Percentiles rank a stretch among this genome's conserved stretches.
Conservation (phyloP, 2,113 vertebrate genomes). For the Cricetomys ansorgei region DNA sequence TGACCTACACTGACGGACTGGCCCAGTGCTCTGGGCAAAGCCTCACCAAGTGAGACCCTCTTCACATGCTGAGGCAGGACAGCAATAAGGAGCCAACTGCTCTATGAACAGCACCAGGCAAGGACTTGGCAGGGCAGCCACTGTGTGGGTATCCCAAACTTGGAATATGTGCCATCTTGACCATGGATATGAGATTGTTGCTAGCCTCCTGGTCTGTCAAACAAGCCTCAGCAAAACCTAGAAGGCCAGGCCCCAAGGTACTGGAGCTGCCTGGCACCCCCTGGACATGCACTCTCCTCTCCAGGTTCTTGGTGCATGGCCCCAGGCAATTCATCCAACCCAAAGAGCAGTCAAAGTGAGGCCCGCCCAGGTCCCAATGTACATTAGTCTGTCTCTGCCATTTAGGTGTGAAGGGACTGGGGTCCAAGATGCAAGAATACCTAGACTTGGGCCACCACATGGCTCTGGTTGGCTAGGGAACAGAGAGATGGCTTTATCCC, state of each 20-base stretch:
- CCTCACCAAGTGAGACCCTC: no score
- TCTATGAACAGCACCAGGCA: no score
- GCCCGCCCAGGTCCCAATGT: not conserved
- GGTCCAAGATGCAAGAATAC: not conserved
- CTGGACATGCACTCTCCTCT: not conserved
- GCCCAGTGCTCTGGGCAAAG: not conserved
- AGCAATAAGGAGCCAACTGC: not conserved
- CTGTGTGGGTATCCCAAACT: not conserved
- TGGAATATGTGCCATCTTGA: fast-evolving
- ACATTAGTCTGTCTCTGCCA: no score
- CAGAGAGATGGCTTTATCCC: not conserved
- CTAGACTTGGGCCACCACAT: not conserved
- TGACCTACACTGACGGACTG: no score
- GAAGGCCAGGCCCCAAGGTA: not conserved
- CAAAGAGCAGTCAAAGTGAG: no score
- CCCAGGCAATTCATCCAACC: not conserved
- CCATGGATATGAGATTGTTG: fast-evolving
- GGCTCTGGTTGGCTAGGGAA: not conserved
- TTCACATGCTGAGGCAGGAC: not conserved
- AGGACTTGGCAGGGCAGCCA: not conserved
- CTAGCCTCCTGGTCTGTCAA: not conserved
- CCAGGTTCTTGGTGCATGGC: not conserved
- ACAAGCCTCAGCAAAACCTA: not conserved
- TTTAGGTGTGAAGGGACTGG: not conserved
- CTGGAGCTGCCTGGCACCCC: no score